These are phyloP conservation scores for Serilophus lunatus DNA, from an alignment of 2,113 vertebrate genomes.

Conservation along the genomic window DNA sequence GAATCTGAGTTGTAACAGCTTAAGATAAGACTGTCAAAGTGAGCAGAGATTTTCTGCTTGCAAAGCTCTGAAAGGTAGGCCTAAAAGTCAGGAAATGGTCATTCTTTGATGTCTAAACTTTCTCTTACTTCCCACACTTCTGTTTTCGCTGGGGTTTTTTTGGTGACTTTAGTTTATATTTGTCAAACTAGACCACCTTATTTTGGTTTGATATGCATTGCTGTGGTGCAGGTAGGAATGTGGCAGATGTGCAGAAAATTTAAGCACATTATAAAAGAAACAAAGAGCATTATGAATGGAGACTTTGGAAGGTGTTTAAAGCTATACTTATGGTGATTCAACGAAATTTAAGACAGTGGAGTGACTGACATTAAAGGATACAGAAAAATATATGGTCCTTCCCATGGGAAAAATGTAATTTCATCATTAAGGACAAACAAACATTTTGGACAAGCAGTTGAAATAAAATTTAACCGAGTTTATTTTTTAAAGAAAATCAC, in stretches of 20 bases:
- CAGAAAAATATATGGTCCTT: slow-evolving; percentile 1
- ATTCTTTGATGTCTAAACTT: background rate
- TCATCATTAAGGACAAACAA: slow-evolving; percentile 48
- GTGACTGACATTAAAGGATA: background rate
- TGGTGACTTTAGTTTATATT: background rate
- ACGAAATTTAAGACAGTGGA: background rate
- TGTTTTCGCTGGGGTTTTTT: background rate
- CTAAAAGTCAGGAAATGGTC: background rate
- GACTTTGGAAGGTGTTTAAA: background rate
- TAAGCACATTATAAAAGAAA: background rate
- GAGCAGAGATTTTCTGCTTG: background rate
- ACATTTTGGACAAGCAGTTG: slow-evolving; percentile 29
- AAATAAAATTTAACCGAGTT: slow-evolving; percentile 30
- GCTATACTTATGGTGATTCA: background rate
- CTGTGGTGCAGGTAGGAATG: background rate
- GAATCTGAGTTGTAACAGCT: background rate
- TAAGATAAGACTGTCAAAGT: background rate
- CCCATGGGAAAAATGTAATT: slow-evolving; percentile 44
- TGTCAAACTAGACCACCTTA: background rate
- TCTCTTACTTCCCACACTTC: background rate
- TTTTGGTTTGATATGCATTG: background rate
- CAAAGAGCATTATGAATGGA: background rate
- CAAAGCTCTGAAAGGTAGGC: background rate
- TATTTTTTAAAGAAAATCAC: slow-evolving; percentile 42
- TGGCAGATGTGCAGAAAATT: background rate